Evolutionary conservation across 2,888 invertebrate species (phyloP).

Genomic region (Rambutsinella grinnellia): DNA sequence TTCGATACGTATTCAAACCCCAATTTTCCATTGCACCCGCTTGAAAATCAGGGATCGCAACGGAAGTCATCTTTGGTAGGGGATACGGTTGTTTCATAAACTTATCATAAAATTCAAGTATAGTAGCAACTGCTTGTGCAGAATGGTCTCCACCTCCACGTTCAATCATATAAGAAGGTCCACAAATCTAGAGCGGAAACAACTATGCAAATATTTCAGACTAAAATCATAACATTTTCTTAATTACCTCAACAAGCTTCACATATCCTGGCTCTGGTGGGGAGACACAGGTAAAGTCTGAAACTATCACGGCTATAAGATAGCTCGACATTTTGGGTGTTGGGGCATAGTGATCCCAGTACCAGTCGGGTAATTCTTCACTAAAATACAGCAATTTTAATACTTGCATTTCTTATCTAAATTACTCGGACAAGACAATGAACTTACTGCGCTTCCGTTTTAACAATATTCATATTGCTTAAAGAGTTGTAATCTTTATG

Average conservation of each 20-base stretch:
- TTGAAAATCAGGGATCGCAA: slow-evolving; percentile 47
- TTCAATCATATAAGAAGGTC: slow-evolving; percentile 37
- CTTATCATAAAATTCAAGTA: slow-evolving; percentile 42
- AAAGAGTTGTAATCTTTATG: slow-evolving; percentile 41
- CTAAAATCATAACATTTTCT: neutral
- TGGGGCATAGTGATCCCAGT: slow-evolving; percentile 52
- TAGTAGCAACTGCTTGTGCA: slow-evolving; percentile 45
- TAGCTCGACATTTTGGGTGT: slow-evolving; percentile 59
- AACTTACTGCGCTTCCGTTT: slow-evolving; percentile 46
- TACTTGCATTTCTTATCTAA: neutral
- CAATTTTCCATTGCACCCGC: slow-evolving; percentile 57
- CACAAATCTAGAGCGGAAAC: slow-evolving; percentile 33
- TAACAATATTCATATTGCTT: slow-evolving; percentile 47
- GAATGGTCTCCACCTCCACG: slow-evolving; percentile 49
- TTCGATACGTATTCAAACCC: slow-evolving; percentile 39
- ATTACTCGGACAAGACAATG: neutral
- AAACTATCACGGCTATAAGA: slow-evolving; percentile 57
- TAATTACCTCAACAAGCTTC: slow-evolving; percentile 42
- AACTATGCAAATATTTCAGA: neutral
- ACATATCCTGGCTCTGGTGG: slow-evolving; percentile 12
- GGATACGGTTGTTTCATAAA: slow-evolving; percentile 48
- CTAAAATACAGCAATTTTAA: slow-evolving; percentile 9
- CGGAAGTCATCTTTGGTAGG: slow-evolving; percentile 58
- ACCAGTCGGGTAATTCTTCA: slow-evolving; percentile 42
- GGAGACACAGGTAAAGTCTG: slow-evolving; percentile 46